A percentile compares a stretch with the other conserved stretches of the same genome.
Evolutionary conservation across 2,113 vertebrate genomes (phyloP).

Genomic region (Lepidothrix coronata): DNA sequence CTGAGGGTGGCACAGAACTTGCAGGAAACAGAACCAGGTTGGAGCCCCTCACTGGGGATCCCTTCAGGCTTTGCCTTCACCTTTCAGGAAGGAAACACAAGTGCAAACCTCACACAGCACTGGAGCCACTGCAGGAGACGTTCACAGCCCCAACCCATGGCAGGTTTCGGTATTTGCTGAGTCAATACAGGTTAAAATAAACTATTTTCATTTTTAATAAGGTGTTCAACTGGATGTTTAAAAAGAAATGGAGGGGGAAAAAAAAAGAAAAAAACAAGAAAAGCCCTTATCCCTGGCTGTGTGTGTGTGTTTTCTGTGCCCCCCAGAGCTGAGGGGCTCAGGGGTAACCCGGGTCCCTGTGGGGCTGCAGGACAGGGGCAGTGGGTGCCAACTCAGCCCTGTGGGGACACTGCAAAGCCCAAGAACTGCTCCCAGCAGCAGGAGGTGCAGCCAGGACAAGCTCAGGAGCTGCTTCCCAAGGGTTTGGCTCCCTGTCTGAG

Average conservation of each 20-base stretch:
- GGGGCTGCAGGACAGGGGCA: fast-evolving
- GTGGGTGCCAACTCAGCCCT: not conserved
- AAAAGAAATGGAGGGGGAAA: not conserved
- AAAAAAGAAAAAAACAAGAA: not conserved
- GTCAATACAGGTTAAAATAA: not conserved
- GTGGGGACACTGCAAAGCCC: not conserved
- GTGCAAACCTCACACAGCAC: not conserved
- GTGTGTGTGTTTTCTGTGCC: not conserved
- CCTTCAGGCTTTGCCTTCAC: not conserved
- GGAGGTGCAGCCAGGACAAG: not conserved
- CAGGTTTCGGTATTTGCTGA: not conserved
- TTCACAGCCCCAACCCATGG: not conserved
- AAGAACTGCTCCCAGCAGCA: fast-evolving
- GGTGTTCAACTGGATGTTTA: not conserved
- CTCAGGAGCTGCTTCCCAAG: not conserved
- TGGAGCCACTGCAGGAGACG: not conserved
- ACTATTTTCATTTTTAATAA: constrained; percentile 51
- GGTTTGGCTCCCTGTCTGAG: not conserved
- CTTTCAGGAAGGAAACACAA: not conserved
- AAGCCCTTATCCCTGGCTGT: not conserved
- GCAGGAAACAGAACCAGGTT: not conserved
- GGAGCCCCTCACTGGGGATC: not conserved
- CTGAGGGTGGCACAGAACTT: not conserved
- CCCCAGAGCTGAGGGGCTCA: fast-evolving
- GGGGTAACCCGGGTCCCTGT: fast-evolving